These are phyloP conservation scores for Pogonocherus hispidulus DNA, from an alignment of 2,888 invertebrate species.

Conservation along the genomic window DNA sequence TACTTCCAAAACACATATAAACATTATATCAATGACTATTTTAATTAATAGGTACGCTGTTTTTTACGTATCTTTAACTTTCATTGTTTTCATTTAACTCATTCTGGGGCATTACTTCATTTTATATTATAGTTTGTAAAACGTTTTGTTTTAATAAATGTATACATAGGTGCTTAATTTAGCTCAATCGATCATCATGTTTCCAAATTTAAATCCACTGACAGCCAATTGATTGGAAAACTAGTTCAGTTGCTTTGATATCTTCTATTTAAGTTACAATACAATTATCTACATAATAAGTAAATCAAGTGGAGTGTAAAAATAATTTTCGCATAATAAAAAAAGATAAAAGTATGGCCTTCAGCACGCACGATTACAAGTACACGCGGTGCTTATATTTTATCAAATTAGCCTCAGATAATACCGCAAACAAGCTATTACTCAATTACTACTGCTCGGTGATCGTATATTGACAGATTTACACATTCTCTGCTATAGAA, in stretches of 20 bases:
- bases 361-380: neutral
- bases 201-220: too few relatives aligned
- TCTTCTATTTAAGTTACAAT: neutral
- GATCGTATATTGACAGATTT: neutral
- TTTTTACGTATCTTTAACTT: too few relatives aligned
- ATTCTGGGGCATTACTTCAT: too few relatives aligned
- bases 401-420: neutral
- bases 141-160: too few relatives aligned
- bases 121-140: too few relatives aligned
- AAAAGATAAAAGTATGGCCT: neutral
- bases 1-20: too few relatives aligned
- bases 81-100: too few relatives aligned
- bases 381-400: neutral
- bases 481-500: neutral
- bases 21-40: too few relatives aligned
- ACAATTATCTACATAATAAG: too few relatives aligned
- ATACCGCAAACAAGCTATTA: neutral
- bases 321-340: neutral
- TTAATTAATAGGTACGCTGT: too few relatives aligned
- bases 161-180: too few relatives aligned
- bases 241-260: neutral
- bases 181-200: too few relatives aligned
- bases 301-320: constrained; percentile 3
- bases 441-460: neutral
- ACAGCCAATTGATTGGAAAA: neutral